These are phyloP conservation scores for Pyrgilauda ruficollis DNA, from an alignment of 2,113 vertebrate genomes.

Conservation along the genomic window DNA sequence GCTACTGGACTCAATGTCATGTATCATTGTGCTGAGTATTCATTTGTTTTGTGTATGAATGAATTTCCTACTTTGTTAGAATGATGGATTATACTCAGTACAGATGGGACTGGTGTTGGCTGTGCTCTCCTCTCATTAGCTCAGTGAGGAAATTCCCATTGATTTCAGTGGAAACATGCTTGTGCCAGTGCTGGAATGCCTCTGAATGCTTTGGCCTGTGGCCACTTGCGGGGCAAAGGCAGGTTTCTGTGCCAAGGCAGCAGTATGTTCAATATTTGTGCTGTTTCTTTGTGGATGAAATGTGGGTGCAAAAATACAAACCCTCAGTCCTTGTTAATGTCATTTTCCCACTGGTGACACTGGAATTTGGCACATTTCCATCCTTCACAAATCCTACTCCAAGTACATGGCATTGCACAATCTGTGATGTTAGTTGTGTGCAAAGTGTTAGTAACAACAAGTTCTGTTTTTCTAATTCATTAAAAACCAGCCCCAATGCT, in stretches of 20 bases:
- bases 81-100: background rate
- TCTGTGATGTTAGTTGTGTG: background rate
- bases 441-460: background rate
- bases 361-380: background rate
- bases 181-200: background rate
- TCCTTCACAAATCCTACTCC: background rate
- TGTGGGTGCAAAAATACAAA: background rate
- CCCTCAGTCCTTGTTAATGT: background rate
- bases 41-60: background rate
- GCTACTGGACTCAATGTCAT: background rate
- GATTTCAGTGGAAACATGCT: background rate
- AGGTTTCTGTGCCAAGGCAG: background rate
- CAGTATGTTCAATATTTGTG: background rate
- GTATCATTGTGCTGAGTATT: background rate
- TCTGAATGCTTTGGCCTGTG: background rate
- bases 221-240: background rate
- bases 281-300: background rate
- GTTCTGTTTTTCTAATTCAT: background rate
- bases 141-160: background rate
- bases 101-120: constrained; percentile 4
- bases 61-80: background rate
- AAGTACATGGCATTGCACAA: background rate
- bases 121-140: background rate
- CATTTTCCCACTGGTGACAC: background rate
- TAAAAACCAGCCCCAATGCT: fast-evolving